These are phyloP conservation scores for Columba livia DNA, from an alignment of 2,113 vertebrate species.

Conservation along the genomic window DNA sequence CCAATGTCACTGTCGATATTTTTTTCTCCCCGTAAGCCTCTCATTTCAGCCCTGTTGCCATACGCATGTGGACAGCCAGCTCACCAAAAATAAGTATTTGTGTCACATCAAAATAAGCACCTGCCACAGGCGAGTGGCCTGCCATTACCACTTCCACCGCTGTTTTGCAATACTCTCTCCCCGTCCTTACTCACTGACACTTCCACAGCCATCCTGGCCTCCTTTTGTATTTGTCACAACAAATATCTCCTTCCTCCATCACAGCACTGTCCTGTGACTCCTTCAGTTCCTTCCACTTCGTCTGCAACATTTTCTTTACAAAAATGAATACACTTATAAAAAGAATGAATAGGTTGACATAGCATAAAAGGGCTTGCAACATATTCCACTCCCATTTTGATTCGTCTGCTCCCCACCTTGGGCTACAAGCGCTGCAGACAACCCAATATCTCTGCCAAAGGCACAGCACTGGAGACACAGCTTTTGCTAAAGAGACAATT, in stretches of 20 bases:
- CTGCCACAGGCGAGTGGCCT: constrained; percentile 22
- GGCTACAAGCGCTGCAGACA: not conserved
- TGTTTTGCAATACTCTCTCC: not conserved
- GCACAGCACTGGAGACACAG: not conserved
- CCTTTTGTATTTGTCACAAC: not conserved
- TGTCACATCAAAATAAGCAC: constrained; percentile 43
- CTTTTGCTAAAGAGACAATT: not conserved
- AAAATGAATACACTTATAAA: not conserved
- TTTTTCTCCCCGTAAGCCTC: not conserved
- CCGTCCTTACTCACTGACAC: constrained; percentile 34
- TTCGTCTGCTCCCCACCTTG: not conserved
- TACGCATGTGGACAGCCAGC: not conserved
- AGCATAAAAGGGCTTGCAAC: not conserved
- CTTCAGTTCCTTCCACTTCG: not conserved
- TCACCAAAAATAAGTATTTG: constrained; percentile 48
- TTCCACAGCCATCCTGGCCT: not conserved
- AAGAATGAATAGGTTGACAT: not conserved
- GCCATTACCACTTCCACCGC: not conserved
- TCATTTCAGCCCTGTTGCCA: not conserved
- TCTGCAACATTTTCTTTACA: not conserved
- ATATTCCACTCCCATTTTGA: not conserved
- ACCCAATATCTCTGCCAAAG: not conserved
- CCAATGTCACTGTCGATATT: not conserved
- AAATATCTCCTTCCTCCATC: not conserved
- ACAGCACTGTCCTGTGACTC: not conserved